Base-by-base conservation (phyloP, 2,797 vertebrate species). In the Muscicapa striata region DNA sequence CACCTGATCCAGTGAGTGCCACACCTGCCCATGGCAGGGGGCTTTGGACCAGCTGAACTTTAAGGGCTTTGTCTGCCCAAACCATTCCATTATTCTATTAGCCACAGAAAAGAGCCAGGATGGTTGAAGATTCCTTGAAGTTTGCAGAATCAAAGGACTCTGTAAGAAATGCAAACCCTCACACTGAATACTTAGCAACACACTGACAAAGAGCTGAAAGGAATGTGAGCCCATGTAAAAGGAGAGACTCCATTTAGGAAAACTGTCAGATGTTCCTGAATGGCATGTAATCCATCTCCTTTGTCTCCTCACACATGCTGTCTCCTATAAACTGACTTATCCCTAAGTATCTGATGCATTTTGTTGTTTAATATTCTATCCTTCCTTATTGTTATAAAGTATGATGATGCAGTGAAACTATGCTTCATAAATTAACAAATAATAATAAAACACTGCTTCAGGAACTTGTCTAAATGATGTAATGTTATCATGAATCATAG, bases 391-490 rank as follows among this genome's bases (percentile, higher is more conserved):
- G 59, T 73, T 92, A 70, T 76, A 85, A 95, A 92, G 72, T 55
- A 48, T 13, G 7, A 90, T 3, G 20, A 66, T 59, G 58, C 57
- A 57, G 49, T 70, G 87, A 91, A 96, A 83, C 80, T 66, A 21
- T 69, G 86, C 80, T 95, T 92, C 93, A 96, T 95, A 94, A 96
- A 96, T 96, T 95, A 95, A 94, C 83, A 97, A 97, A 96, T 77
- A 96, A 94, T 73, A 96, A 96, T 93, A 94, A 91, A 95, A 93
- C 74, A 92, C 79, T 82, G 94, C 87, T 97, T 92, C 89, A 96
- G 93, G 78, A 97, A 86, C 72, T 86, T 95, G 92, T 94, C 90
- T 87, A 87, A 92, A 93, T 76, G 84, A 97, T 92, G 63, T 57
- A 96, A 95, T 90, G 92, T 90, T 94, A 92, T 67, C 89, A 96